These are phyloP conservation scores for Drosophila mulleri DNA, from an alignment of 2,888 invertebrate genomes.

Conservation along the genomic window DNA sequence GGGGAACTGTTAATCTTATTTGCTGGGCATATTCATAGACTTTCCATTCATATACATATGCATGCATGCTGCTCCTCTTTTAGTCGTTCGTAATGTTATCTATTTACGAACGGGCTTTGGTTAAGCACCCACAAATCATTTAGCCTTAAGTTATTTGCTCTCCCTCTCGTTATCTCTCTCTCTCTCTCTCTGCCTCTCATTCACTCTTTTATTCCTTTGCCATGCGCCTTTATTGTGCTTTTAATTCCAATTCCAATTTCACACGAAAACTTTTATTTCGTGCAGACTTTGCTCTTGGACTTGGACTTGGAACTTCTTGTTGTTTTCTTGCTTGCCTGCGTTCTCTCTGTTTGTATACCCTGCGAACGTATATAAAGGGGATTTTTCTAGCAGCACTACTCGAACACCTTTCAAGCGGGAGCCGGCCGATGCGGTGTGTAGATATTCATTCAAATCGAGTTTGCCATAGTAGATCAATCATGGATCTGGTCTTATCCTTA, in stretches of 20 bases:
- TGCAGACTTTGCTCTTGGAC: constrained; percentile 20
- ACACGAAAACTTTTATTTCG: constrained; percentile 65
- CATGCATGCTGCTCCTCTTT: not conserved
- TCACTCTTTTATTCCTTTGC: constrained; percentile 2
- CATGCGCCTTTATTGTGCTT: constrained; percentile 50
- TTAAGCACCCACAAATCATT: constrained; percentile 30
- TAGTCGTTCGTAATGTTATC: constrained; percentile 21
- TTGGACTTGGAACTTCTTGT: constrained; percentile 10
- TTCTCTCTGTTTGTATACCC: constrained; percentile 2
- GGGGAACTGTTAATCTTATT: constrained; percentile 10
- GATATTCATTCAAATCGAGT: no score
- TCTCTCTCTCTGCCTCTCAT: not conserved
- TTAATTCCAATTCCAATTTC: constrained; percentile 71
- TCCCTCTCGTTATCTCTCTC: not conserved
- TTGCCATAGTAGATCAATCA: no score
- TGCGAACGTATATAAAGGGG: not conserved
- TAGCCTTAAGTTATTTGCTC: constrained; percentile 16
- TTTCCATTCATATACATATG: not conserved
- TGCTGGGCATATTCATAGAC: not conserved
- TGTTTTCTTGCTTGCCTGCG: not conserved
- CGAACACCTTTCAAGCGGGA: no score
- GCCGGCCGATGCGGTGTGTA: no score
- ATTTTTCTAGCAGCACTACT: no score
- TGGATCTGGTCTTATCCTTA: no score
- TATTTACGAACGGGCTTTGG: constrained; percentile 40